These are phyloP conservation scores for Cololabis saira DNA, from an alignment of 2,113 vertebrate genomes.

Conservation along the genomic window DNA sequence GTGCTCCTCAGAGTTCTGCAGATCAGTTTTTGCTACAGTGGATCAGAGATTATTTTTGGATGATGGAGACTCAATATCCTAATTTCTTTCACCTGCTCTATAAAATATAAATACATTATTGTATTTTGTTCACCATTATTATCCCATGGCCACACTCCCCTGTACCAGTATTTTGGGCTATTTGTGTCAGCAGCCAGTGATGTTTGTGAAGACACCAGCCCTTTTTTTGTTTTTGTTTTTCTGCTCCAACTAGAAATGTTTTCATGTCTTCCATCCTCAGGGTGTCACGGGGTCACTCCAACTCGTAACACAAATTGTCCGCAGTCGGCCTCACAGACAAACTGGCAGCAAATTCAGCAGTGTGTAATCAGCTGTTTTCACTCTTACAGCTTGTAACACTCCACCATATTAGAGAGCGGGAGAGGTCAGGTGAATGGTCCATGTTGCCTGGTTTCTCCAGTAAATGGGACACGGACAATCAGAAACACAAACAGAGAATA, in stretches of 20 bases:
- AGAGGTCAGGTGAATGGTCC: conserved; percentile 37
- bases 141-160: too few relatives aligned
- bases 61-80: too few relatives aligned
- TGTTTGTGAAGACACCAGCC: conserved; percentile 12
- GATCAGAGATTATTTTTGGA: too few relatives aligned
- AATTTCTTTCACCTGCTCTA: too few relatives aligned
- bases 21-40: too few relatives aligned
- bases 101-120: too few relatives aligned
- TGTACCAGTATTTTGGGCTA: not conserved
- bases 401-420: not conserved
- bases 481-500: not conserved
- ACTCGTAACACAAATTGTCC: conserved; percentile 61
- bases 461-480: not conserved
- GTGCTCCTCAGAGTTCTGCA: too few relatives aligned
- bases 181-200: not conserved
- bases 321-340: conserved; percentile 22
- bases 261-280: conserved; percentile 55
- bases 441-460: not conserved
- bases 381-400: conserved; percentile 3
- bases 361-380: conserved; percentile 58
- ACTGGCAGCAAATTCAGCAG: conserved; percentile 15
- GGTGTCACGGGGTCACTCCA: conserved; percentile 62
- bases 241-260: conserved; percentile 64
- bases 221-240: conserved; percentile 39
- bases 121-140: too few relatives aligned